A percentile compares a stretch with the other conserved stretches of the same genome.
phyloP scores from a whole-genome alignment of 2,888 invertebrate species.

The Liodrosophila aerea region DNA sequence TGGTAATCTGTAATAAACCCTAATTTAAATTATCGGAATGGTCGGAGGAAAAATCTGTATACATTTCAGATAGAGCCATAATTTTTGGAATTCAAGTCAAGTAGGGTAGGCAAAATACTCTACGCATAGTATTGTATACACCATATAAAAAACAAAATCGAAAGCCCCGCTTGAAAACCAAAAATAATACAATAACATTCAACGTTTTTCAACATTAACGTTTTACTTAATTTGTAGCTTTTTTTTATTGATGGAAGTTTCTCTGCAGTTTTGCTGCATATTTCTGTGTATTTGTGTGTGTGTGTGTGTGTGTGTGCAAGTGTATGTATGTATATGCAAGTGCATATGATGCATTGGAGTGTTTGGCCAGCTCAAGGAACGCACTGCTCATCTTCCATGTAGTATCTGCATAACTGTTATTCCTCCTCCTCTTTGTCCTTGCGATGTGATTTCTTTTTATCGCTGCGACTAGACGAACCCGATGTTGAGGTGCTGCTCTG shows the following conservation, averaged over 20 bases:
- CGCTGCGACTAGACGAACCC: slow-evolving; percentile 79
- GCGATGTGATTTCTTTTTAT: slow-evolving; percentile 88
- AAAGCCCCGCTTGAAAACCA: too few species aligned
- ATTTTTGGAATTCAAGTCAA: too few species aligned
- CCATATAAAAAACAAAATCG: too few species aligned
- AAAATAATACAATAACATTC: too few species aligned
- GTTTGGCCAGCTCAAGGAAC: slow-evolving; percentile 36
- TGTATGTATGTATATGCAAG: slow-evolving; percentile 16
- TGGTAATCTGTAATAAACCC: too few species aligned
- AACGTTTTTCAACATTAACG: too few species aligned
- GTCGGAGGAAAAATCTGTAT: too few species aligned
- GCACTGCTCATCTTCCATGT: slow-evolving; percentile 46
- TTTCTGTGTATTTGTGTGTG: not conserved
- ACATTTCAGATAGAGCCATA: too few species aligned
- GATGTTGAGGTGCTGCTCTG: slow-evolving; percentile 49
- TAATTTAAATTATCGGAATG: too few species aligned
- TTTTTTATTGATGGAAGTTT: slow-evolving; percentile 1
- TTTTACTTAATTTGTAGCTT: not conserved
- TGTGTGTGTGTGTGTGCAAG: slow-evolving; percentile 2
- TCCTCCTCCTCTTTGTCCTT: slow-evolving; percentile 90
- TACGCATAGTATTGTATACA: too few species aligned
- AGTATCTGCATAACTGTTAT: slow-evolving; percentile 80
- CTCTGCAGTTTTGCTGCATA: not conserved
- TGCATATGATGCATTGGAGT: slow-evolving; percentile 11
- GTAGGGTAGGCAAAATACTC: too few species aligned